phyloP scores from a whole-genome alignment of 1,140 invertebrate species.

The Thaumetopoea pityocampa region DNA sequence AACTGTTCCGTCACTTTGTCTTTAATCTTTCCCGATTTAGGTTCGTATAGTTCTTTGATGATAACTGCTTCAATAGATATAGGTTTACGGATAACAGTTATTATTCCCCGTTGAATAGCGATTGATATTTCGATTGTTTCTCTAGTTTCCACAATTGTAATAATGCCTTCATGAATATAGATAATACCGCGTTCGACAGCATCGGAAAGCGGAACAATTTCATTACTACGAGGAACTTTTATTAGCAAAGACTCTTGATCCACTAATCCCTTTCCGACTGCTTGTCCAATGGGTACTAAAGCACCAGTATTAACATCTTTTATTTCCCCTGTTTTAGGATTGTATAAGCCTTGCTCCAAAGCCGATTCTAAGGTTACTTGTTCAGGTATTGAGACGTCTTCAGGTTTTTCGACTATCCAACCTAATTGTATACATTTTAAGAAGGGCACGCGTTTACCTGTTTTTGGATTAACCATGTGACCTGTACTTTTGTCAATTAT shows the following conservation, averaged over 20 bases:
- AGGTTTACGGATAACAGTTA: conserved; percentile 82
- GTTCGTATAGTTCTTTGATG: conserved; percentile 82
- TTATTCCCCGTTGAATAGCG: conserved; percentile 83
- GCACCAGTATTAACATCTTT: conserved; percentile 79
- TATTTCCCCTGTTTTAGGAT: conserved; percentile 80
- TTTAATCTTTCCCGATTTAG: conserved; percentile 82
- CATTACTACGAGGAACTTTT: conserved; percentile 82
- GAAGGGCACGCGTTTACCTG: conserved; percentile 87
- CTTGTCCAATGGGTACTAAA: conserved; percentile 80
- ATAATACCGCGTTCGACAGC: conserved; percentile 87
- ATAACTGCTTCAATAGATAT: conserved; percentile 87
- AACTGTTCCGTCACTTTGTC: conserved; percentile 83
- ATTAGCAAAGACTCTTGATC: conserved; percentile 85
- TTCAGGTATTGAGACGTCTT: conserved; percentile 65
- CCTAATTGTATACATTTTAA: conserved; percentile 87
- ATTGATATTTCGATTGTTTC: conserved; percentile 81
- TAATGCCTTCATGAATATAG: conserved; percentile 83
- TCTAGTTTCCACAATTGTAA: conserved; percentile 82
- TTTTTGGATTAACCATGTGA: conserved; percentile 89
- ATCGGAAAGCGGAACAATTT: conserved; percentile 83
- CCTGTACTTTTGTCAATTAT: conserved; percentile 86
- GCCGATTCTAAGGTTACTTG: conserved; percentile 80
- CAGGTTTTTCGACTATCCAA: conserved; percentile 81
- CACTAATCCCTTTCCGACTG: conserved; percentile 83
- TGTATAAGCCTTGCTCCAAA: conserved; percentile 80